Evolutionary conservation across 2,888 invertebrate genomes (phyloP).

Genomic region (Chaitophorus viminalis): DNA sequence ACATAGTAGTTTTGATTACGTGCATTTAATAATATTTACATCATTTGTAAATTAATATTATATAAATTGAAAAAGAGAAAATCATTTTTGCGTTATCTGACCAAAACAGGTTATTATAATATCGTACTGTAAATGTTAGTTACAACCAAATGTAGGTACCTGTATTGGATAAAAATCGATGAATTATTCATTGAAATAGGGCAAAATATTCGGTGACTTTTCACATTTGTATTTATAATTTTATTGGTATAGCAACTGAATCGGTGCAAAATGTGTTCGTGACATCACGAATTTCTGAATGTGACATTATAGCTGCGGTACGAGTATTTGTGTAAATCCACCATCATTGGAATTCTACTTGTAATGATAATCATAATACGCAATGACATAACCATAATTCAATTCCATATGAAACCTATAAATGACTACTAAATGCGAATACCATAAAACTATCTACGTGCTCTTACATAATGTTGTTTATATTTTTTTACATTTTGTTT

Average conservation of each 20-base stretch:
- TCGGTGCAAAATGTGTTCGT: neutral
- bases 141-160: neutral
- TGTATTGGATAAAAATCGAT: neutral
- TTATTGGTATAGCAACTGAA: neutral
- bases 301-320: neutral
- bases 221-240: too few species aligned
- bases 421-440: neutral
- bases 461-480: neutral
- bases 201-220: neutral
- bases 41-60: neutral
- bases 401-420: neutral
- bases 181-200: constrained; percentile 10
- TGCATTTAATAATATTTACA: too few species aligned
- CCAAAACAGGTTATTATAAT: neutral
- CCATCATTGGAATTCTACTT: neutral
- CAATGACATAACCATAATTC: neutral
- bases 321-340: neutral
- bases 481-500: neutral
- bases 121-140: neutral
- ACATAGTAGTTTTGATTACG: too few species aligned
- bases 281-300: neutral
- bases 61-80: neutral
- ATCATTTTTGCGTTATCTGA: neutral
- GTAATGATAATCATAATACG: neutral
- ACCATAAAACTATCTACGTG: neutral